Conservation (phyloP, 1,140 invertebrate species). For the Globodera rostochiensis region DNA sequence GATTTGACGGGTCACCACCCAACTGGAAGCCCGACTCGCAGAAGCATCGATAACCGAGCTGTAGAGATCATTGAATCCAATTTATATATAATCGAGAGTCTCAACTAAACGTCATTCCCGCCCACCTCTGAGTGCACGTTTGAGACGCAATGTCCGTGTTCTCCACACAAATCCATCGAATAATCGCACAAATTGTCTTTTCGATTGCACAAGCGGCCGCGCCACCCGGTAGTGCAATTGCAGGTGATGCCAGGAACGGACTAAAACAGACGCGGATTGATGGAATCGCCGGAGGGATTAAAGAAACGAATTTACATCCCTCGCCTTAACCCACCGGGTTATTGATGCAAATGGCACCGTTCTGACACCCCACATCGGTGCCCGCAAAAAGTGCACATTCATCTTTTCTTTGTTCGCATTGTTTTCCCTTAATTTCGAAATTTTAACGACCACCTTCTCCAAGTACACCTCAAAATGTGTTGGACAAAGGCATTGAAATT, state of each 20-base stretch:
- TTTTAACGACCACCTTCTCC: background rate
- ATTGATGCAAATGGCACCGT: slow-evolving; percentile 68
- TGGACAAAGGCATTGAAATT: slow-evolving; percentile 75
- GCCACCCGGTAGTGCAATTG: slow-evolving; percentile 54
- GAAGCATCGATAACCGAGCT: slow-evolving; percentile 52
- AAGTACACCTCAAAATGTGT: slow-evolving; percentile 75
- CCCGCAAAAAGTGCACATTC: slow-evolving; percentile 64
- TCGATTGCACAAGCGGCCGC: slow-evolving; percentile 57
- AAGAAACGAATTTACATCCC: background rate
- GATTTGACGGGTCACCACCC: slow-evolving; percentile 55
- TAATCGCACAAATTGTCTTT: slow-evolving; percentile 42
- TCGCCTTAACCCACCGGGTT: slow-evolving; percentile 31
- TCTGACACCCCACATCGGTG: slow-evolving; percentile 66
- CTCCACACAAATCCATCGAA: slow-evolving; percentile 52
- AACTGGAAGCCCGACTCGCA: slow-evolving; percentile 58
- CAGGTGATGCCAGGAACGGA: slow-evolving; percentile 44
- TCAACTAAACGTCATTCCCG: background rate
- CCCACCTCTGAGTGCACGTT: background rate
- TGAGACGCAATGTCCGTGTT: slow-evolving; percentile 59
- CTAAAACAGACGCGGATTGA: background rate
- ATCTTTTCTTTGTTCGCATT: slow-evolving; percentile 56
- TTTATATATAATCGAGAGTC: slow-evolving; percentile 28
- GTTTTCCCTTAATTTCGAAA: slow-evolving; percentile 35
- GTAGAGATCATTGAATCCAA: background rate
- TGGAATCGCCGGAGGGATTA: too few species aligned